A percentile compares a stretch with the other conserved stretches of the same genome.
Conservation (phyloP, 2,113 vertebrate genomes). For the Ptilonorhynchus violaceus region DNA sequence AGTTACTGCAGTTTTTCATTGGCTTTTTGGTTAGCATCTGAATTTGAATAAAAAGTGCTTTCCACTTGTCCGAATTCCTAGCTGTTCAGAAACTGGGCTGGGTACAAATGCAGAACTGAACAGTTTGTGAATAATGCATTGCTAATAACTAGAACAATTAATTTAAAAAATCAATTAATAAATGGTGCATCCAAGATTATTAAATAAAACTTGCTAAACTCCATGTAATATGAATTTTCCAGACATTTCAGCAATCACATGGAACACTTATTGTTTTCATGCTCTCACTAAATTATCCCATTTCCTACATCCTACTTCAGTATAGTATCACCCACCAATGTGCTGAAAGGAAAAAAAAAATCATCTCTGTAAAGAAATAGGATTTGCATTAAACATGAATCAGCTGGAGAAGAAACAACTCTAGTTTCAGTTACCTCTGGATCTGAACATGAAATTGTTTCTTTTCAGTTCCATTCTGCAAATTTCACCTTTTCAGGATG, state of each 20-base stretch:
- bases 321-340: neutral
- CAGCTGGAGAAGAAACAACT: neutral
- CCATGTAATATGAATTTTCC: neutral
- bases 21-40: neutral
- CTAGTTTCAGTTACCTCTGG: neutral
- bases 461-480: neutral
- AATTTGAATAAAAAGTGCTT: neutral
- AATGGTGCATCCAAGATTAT: neutral
- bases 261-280: neutral
- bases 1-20: neutral
- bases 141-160: neutral
- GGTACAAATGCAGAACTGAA: neutral
- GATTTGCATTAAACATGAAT: neutral
- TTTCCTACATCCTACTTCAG: neutral
- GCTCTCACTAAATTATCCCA: neutral
- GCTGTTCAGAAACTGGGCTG: neutral
- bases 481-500: neutral
- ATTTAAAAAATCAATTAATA: neutral
- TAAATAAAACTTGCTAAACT: neutral
- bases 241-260: neutral
- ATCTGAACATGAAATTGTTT: neutral
- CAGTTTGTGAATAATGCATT: neutral
- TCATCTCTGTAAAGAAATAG: neutral
- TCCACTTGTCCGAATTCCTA: neutral
- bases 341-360: neutral